A percentile compares a stretch with the other conserved stretches of the same genome.
phyloP scores from a whole-genome alignment of 2,113 vertebrate species.

The Poeciliopsis occidentalis region DNA sequence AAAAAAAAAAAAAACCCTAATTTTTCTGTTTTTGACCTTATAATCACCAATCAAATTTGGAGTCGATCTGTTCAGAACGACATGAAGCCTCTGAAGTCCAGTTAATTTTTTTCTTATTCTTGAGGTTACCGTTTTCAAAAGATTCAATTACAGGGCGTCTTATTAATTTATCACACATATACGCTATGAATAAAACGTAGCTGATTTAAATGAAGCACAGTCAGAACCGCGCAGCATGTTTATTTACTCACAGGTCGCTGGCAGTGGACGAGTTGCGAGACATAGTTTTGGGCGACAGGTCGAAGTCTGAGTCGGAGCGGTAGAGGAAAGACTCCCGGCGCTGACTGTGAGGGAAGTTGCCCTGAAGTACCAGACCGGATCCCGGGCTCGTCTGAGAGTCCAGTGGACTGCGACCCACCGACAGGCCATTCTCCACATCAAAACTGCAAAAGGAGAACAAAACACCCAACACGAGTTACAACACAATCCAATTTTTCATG shows the following conservation, averaged over 20 bases:
- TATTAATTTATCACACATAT: neutral
- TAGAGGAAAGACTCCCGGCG: slow-evolving; percentile 94
- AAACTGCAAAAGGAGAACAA: slow-evolving; percentile 77
- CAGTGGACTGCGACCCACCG: slow-evolving; percentile 79
- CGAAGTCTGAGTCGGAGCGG: slow-evolving; percentile 93
- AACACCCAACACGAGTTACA: neutral
- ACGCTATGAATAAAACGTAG: no score
- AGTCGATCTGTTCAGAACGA: neutral
- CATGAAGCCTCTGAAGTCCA: neutral
- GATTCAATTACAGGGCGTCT: neutral
- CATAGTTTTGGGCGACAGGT: slow-evolving; percentile 89
- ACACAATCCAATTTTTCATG: neutral
- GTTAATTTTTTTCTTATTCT: neutral
- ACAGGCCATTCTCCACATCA: slow-evolving; percentile 92
- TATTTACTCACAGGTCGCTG: slow-evolving; percentile 88
- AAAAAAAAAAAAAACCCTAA: no score
- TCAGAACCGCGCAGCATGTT: neutral
- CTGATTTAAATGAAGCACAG: neutral
- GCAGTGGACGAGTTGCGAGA: slow-evolving; percentile 91
- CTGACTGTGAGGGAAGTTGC: slow-evolving; percentile 85
- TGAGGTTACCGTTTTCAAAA: neutral
- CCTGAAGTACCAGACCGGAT: slow-evolving; percentile 86
- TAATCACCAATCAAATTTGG: neutral
- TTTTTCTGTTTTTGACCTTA: no score
- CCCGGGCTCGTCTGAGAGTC: slow-evolving; percentile 85